phyloP scores from a whole-genome alignment of 1,140 invertebrate species.

The Monomorium pharaonis region DNA sequence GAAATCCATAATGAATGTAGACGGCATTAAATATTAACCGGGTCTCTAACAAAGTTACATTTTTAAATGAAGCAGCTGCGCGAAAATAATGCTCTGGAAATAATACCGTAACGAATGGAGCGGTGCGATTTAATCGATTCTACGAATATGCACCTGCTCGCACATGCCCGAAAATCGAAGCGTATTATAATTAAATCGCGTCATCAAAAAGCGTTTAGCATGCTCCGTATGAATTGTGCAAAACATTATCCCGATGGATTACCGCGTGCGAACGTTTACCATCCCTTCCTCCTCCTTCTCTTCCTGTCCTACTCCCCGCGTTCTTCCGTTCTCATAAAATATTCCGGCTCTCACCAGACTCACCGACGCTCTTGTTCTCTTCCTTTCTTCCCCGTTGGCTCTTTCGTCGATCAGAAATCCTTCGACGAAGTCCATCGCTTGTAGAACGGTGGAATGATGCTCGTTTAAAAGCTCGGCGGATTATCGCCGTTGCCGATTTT shows the following conservation, averaged over 20 bases:
- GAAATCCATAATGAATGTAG: neutral
- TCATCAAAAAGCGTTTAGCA: slow-evolving; percentile 51
- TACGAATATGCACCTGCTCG: neutral
- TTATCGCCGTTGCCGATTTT: slow-evolving; percentile 56
- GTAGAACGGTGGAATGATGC: slow-evolving; percentile 27
- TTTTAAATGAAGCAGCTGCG: neutral
- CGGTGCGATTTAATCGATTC: slow-evolving; percentile 43
- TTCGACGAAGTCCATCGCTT: slow-evolving; percentile 31
- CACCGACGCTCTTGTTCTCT: neutral
- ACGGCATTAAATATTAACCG: neutral
- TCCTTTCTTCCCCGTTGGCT: slow-evolving; percentile 11
- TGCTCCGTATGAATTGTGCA: slow-evolving; percentile 47
- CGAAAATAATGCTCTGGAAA: slow-evolving; percentile 15
- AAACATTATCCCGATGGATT: slow-evolving; percentile 53
- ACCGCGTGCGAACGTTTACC: slow-evolving; percentile 38
- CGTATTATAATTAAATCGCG: slow-evolving; percentile 53
- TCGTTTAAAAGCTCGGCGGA: slow-evolving; percentile 51
- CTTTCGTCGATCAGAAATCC: slow-evolving; percentile 49
- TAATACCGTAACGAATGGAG: slow-evolving; percentile 8
- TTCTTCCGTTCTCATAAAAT: slow-evolving; percentile 48
- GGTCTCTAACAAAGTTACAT: neutral
- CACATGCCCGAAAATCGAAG: slow-evolving; percentile 39
- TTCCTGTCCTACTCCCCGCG: too few species aligned
- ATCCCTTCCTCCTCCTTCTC: too few species aligned
- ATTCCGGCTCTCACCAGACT: slow-evolving; percentile 22